Evolutionary conservation across 2,888 invertebrate species (phyloP).

Genomic region (Aphodius sticticus): DNA sequence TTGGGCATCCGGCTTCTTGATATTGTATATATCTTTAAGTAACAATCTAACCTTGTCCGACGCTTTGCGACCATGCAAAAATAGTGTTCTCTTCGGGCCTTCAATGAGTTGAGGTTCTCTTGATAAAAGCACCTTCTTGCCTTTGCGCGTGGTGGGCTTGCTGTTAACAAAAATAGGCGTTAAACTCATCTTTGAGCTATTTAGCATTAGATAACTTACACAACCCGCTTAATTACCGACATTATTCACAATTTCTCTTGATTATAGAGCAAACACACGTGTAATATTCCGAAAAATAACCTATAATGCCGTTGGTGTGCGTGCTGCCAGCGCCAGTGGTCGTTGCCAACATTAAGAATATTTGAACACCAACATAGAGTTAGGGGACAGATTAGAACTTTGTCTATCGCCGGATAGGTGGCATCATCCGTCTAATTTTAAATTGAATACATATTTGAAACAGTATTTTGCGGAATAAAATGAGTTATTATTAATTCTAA

Average conservation of each 20-base stretch:
- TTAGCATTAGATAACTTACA: slow-evolving; percentile 52
- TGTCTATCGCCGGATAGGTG: background rate
- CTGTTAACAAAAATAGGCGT: slow-evolving; percentile 62
- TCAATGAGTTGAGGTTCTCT: slow-evolving; percentile 90
- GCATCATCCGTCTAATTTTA: background rate
- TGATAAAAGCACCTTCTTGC: slow-evolving; percentile 82
- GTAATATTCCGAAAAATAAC: slow-evolving; percentile 14
- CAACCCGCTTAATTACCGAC: slow-evolving; percentile 59
- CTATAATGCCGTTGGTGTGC: slow-evolving; percentile 5
- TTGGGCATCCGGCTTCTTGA: slow-evolving; percentile 87
- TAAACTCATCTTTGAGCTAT: background rate
- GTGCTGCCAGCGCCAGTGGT: slow-evolving; percentile 10
- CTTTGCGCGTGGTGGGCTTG: slow-evolving; percentile 88
- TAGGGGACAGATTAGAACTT: background rate
- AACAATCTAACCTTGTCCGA: slow-evolving; percentile 74
- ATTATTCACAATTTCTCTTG: slow-evolving; percentile 46
- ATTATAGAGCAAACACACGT: slow-evolving; percentile 23
- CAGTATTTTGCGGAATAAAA: too few species aligned
- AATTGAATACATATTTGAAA: too few species aligned
- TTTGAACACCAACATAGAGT: background rate
- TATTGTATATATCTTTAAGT: slow-evolving; percentile 84
- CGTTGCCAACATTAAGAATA: background rate
- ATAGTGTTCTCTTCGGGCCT: slow-evolving; percentile 83
- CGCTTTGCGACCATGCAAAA: slow-evolving; percentile 85
- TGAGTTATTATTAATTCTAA: too few species aligned